Conservation (phyloP, 1,140 invertebrate genomes). For the Drosophila parabipectinata region DNA sequence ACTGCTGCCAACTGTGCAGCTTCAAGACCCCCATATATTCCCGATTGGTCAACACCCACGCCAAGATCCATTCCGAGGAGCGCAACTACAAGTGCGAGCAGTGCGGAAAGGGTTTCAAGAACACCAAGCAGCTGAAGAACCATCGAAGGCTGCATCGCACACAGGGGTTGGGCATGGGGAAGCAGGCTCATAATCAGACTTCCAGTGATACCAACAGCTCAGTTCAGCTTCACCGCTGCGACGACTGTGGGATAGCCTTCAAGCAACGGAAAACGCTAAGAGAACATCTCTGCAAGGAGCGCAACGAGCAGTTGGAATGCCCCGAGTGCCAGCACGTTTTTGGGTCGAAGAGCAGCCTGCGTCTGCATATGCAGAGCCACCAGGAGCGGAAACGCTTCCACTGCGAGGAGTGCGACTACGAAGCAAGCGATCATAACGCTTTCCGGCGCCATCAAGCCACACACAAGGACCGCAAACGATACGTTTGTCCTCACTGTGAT, state of each 20-base stretch:
- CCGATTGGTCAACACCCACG: constrained; percentile 88
- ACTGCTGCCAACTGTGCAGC: constrained; percentile 87
- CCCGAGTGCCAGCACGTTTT: constrained; percentile 89
- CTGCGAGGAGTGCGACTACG: constrained; percentile 91
- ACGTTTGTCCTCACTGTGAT: constrained; percentile 89
- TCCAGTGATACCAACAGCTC: neutral
- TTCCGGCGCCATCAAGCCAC: constrained; percentile 91
- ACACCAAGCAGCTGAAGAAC: constrained; percentile 89
- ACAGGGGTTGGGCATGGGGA: constrained; percentile 70
- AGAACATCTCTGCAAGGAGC: constrained; percentile 77
- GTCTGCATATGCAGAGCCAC: constrained; percentile 89
- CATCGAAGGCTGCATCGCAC: constrained; percentile 86
- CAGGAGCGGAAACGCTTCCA: constrained; percentile 92
- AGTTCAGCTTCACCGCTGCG: constrained; percentile 60
- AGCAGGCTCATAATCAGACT: constrained; percentile 75
- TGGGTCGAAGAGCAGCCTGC: constrained; percentile 87
- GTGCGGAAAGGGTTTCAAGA: constrained; percentile 92
- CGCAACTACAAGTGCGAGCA: constrained; percentile 87
- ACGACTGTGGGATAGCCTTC: constrained; percentile 70
- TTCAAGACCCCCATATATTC: constrained; percentile 88
- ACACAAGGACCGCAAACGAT: constrained; percentile 88
- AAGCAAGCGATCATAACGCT: constrained; percentile 92
- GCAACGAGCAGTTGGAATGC: constrained; percentile 86
- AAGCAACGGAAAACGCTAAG: constrained; percentile 75
- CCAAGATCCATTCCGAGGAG: constrained; percentile 88